Evolutionary conservation across 1,140 invertebrate species (phyloP).

Genomic region (Elysia chlorotica): DNA sequence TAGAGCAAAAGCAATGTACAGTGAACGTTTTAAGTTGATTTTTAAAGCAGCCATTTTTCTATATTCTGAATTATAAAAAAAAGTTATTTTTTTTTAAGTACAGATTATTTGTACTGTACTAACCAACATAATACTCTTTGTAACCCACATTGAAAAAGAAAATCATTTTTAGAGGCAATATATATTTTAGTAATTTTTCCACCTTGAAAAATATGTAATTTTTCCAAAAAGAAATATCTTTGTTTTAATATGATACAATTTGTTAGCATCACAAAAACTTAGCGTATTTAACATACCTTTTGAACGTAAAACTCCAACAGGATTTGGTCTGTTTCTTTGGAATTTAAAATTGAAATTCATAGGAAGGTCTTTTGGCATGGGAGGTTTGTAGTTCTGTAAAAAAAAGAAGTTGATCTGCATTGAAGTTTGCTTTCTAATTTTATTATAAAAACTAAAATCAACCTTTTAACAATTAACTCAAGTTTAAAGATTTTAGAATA

Average conservation of each 20-base stretch:
- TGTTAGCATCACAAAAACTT: not conserved
- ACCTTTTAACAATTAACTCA: too few relatives aligned
- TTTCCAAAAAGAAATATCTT: not conserved
- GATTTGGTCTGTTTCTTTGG: conserved; percentile 72
- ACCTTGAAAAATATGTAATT: not conserved
- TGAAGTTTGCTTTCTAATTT: too few relatives aligned
- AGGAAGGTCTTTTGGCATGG: conserved; percentile 83
- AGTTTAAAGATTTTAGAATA: too few relatives aligned
- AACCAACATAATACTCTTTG: not conserved
- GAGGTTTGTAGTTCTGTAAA: conserved; percentile 73
- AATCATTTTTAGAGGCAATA: not conserved
- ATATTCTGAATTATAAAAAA: too few relatives aligned
- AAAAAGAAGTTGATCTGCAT: too few relatives aligned
- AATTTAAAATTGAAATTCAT: conserved; percentile 80
- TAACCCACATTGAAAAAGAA: not conserved
- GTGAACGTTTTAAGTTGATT: too few relatives aligned
- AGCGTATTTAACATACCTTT: conserved; percentile 69
- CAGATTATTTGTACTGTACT: not conserved
- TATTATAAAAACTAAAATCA: too few relatives aligned
- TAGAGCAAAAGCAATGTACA: too few relatives aligned
- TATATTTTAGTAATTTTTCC: not conserved
- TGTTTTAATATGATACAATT: not conserved
- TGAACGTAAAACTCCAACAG: conserved; percentile 74
- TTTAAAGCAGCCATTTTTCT: too few relatives aligned
- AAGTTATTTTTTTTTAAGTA: too few relatives aligned